phyloP scores from a whole-genome alignment of 1,140 invertebrate genomes.

The Tetramorium alpestre region DNA sequence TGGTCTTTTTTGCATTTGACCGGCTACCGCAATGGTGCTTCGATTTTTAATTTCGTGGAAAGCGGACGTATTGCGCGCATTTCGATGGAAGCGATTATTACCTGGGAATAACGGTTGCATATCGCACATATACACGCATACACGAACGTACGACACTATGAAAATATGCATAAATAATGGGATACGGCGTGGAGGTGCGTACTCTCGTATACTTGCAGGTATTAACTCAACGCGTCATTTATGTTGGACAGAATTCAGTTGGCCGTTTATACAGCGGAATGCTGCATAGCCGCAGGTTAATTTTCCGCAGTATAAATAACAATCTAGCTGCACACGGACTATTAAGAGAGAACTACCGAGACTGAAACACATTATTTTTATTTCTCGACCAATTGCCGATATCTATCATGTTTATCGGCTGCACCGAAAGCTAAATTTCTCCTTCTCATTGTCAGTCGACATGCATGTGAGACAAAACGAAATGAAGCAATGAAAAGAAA shows the following conservation, averaged over 20 bases:
- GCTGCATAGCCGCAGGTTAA: constrained; percentile 44
- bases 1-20: not conserved
- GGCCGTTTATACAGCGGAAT: constrained; percentile 34
- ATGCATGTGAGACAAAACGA: not conserved
- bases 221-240: constrained; percentile 52
- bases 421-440: not conserved
- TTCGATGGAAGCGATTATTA: constrained; percentile 24
- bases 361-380: constrained; percentile 1
- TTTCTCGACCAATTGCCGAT: not conserved
- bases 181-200: not conserved
- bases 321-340: not conserved
- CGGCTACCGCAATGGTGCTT: not conserved
- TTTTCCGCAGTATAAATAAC: constrained; percentile 48
- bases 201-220: constrained; percentile 8
- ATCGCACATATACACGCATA: too few relatives aligned
- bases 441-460: not conserved
- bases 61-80: constrained; percentile 1
- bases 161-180: constrained; percentile 50
- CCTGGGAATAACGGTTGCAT: not conserved
- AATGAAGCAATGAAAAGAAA: not conserved
- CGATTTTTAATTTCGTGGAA: constrained; percentile 45
- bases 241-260: constrained; percentile 28
- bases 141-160: not conserved
- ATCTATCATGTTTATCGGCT: not conserved
- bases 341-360: constrained; percentile 30